phyloP scores from a whole-genome alignment of 2,113 vertebrate species.

The Pelobates fuscus region DNA sequence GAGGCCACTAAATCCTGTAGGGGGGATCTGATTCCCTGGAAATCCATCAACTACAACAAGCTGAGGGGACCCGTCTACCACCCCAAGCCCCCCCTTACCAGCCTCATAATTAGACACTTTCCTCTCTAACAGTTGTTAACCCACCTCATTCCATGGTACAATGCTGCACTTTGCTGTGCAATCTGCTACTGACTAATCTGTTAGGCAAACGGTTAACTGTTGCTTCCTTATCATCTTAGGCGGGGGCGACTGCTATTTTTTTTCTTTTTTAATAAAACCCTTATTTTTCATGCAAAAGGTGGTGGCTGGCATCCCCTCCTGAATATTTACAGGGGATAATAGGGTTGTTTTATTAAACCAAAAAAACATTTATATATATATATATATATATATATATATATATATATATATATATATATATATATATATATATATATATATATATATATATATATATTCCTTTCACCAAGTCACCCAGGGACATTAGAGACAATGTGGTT shows the following conservation, averaged over 20 bases:
- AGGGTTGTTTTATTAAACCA: no score
- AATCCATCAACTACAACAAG: slow-evolving; percentile 16
- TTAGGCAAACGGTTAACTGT: slow-evolving; percentile 17
- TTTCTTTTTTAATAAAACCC: slow-evolving; percentile 2
- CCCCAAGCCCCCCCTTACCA: not conserved
- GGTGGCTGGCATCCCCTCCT: not conserved
- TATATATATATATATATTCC: no score
- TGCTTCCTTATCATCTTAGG: slow-evolving; percentile 26
- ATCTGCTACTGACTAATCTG: slow-evolving; percentile 2
- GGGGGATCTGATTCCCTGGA: slow-evolving; percentile 34
- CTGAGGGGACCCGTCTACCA: no score
- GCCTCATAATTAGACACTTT: not conserved
- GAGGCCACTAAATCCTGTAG: slow-evolving; percentile 45
- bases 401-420: no score
- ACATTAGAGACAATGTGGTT: no score
- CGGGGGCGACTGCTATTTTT: slow-evolving; percentile 5
- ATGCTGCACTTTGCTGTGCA: not conserved
- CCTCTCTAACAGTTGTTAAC: not conserved
- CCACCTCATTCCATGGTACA: no score
- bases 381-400: no score
- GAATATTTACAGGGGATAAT: not conserved
- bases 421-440: no score
- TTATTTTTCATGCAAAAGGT: not conserved
- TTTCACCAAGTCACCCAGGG: no score
- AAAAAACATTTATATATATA: no score